Base-by-base conservation (phyloP, 2,888 invertebrate species). In the Ditula angustiorana region DNA sequence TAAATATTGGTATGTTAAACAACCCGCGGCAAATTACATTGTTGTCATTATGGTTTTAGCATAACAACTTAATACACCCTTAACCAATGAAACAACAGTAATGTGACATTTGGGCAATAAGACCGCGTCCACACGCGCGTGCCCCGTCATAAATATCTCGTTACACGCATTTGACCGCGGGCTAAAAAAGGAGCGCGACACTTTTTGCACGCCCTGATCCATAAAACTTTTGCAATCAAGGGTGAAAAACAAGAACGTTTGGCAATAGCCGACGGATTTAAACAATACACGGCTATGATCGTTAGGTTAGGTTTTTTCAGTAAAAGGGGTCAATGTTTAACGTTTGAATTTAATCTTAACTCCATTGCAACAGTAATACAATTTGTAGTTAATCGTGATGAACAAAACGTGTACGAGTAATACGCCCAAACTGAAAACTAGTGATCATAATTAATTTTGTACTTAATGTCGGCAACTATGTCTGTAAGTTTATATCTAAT, bases 161-260 rank as follows among this genome's bases (percentile, higher is more conserved):
- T 85, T 81, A 87, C 82, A 79, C 71, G 72, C 79, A 79, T 81
- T 82, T 80, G 73, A 68, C 68, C 72, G 72, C 67, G 71, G 68
- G 74, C 74, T 75, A 82, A 76, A 87, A 82, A 87, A 86, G 80
- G 73, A 76, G 78, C 79, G 71, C 71, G 70, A 75, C 74, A 73
- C 77, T 86, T 88, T 87, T 88, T 86, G 80, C 74, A 69, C 73
- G 70, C 71, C 72, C 70, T 75, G 75, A 76, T 73, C 80, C 78
- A 78, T 78, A 74, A 41, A 88, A 88, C 77, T 89, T 89, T 86
- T 35, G 81, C 85, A 87, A 88, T 89, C 86, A 86, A 78, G 80
- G 74, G 77, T 72, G 72, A 78, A 83, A 85, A 88, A 85, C 83
- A 82, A 81, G 78, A 66, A 68, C 75, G 75, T 74, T 78, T 67